Base-by-base conservation (phyloP, 2,113 vertebrate species). In the Erythrocercus mccallii region DNA sequence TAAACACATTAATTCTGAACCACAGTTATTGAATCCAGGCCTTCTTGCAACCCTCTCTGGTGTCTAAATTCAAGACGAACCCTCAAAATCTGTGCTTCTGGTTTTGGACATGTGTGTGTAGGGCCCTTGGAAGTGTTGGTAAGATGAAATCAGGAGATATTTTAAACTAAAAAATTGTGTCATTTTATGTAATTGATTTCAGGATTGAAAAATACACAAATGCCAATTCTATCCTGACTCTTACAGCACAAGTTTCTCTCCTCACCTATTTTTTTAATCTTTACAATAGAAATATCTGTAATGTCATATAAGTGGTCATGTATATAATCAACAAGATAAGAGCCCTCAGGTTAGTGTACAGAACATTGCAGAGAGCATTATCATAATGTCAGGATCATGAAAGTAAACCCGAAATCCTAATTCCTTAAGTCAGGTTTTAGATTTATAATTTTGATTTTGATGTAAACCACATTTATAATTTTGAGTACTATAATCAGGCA, bases 91-190 rank as follows among this genome's bases (percentile, higher is more conserved):
- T 66, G 6, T 4, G 3, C 15, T 62, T 58, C 42, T 62, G 70
- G 5, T 22, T 83, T 70, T 48, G 45, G 16, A 23, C 1, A 2
- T 1, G 0, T 30, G 0, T 30, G 11, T n/a, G 9, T 38, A 69
- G 21, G 40, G 37, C 5, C 37, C 17, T 61, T 86, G n/a, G n/a
- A 86, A 80, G 4, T 16, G 11, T 42, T 56, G 40, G 9, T 12
- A 47, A 66, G 28, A 20, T 61, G 30, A 76, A 61, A 61, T 76
- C 45, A 40, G 42, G 38, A 30, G 28, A 22, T 40, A 38, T 25
- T 89, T 60, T 40, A 60, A 40, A n/a, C 28, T 33, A 0, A 13
- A 82, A 76, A 68, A 27, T 15, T 2, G 3, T 54, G 25, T 61
- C 2, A 42, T 54, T 58, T 61, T 5, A 35, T 31, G 30, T 27